Base-by-base conservation (phyloP, 2,888 invertebrate species). In the Acrobeloides nanus region DNA sequence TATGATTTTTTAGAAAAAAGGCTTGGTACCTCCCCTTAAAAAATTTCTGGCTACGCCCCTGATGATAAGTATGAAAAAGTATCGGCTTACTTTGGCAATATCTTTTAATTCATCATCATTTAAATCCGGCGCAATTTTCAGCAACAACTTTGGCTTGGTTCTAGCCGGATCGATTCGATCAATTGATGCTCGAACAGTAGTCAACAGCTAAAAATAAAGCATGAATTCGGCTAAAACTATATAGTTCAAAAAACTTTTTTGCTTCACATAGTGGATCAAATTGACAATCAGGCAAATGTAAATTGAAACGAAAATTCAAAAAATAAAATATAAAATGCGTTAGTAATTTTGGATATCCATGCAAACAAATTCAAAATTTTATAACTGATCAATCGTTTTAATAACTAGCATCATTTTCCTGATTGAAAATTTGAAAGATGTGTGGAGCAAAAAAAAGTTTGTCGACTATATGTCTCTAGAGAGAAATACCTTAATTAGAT, bases 81-180 rank as follows among this genome's bases (percentile, higher is more conserved):
- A 4, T 17, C 12, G 12, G 89, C 84, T 40, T 81, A 64, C 68
- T 38, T 60, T 78, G 0, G 85, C 86, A 61, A 95, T 83, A 70
- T 90, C 88, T 61, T 82, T 80, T 66, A 83, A 81, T 68, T 93
- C 88, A 33, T 82, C 78, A 20, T 79, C 74, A 1, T 79, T 82
- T 41, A 95, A 78, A 78, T 97, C 95, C 0, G 95, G 93, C 1
- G 93, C 85, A 44, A 97, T 80, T 79, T 97, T 97, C 0, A 97
- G 75, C n/a, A 93, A 76, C n/a, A 95, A 75, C 23, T 60, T 56
- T 8, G 59, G 51, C 37, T 58, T 59, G 32, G 56, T 55, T 44
- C 51, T 38, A 8, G 46, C 55, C 26, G 51, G 41, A 23, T 57
- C 49, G 18, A 61, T 55, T 45, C 59, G 42, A 27, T 66, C 58